Percentiles rank a stretch among this genome's conserved stretches.
Conservation (phyloP, 2,797 vertebrate species). For the Sparidentex hasta region DNA sequence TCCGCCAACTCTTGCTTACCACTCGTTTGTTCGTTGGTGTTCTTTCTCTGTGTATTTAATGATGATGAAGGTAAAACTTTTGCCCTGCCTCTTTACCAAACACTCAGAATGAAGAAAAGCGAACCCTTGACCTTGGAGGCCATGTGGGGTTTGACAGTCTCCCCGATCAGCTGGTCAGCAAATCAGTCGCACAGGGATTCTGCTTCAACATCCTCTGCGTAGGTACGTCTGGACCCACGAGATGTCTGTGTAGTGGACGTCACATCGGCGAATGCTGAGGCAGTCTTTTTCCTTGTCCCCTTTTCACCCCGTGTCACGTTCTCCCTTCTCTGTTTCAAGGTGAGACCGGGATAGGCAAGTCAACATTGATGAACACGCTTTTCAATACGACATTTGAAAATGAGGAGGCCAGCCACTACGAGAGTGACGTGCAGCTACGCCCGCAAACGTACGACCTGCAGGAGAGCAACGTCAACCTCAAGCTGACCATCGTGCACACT, state of each 20-base stretch:
- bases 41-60: neutral
- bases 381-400: conserved; percentile 97
- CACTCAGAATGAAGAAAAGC: conserved; percentile 90
- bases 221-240: conserved; percentile 85
- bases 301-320: neutral
- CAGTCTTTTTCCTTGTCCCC: neutral
- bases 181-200: conserved; percentile 94
- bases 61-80: neutral
- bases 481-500: conserved; percentile 94
- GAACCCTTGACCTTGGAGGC: conserved; percentile 90
- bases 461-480: conserved; percentile 97
- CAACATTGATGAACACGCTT: conserved; percentile 96
- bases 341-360: conserved; percentile 98
- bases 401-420: conserved; percentile 93
- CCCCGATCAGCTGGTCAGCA: conserved; percentile 98
- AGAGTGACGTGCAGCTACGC: conserved; percentile 87
- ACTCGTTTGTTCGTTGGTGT: neutral
- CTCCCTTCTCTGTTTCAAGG: conserved; percentile 78
- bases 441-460: conserved; percentile 92
- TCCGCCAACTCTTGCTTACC: neutral
- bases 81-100: conserved; percentile 36
- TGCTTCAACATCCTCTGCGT: conserved; percentile 99
- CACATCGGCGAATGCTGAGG: neutral
- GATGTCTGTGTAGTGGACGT: neutral
- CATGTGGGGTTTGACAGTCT: conserved; percentile 98